phyloP scores from a whole-genome alignment of 2,888 invertebrate genomes.

The Sarcophaga carnaria region DNA sequence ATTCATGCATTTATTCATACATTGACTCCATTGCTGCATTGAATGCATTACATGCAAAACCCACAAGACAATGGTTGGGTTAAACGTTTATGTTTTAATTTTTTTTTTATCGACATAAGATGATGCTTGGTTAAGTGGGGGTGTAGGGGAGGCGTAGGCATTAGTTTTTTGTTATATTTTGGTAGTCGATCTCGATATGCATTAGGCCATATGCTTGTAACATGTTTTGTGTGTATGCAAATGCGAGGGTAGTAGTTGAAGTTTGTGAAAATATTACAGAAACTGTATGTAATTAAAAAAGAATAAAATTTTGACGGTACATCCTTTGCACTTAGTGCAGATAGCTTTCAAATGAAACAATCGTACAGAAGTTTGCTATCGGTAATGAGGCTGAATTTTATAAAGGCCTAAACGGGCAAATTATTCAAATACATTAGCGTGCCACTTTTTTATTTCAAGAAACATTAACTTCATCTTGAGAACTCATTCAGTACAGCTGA shows the following conservation, averaged over 20 bases:
- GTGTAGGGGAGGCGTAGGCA: neutral
- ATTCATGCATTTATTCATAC: constrained; percentile 17
- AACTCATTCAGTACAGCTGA: too few species aligned
- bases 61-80: constrained; percentile 46
- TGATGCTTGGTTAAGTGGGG: neutral
- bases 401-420: too few species aligned
- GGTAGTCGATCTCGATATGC: constrained; percentile 1
- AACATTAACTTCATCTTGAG: too few species aligned
- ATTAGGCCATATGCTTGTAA: constrained; percentile 8
- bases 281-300: too few species aligned
- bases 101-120: neutral
- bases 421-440: too few species aligned
- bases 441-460: too few species aligned
- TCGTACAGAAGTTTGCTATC: too few species aligned
- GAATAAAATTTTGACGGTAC: too few species aligned
- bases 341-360: too few species aligned
- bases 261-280: too few species aligned
- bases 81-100: constrained; percentile 26
- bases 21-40: constrained; percentile 32
- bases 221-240: neutral
- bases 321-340: too few species aligned
- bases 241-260: constrained; percentile 7
- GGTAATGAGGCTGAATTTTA: too few species aligned
- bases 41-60: constrained; percentile 32
- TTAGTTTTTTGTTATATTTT: constrained; percentile 23